These are phyloP conservation scores for Petrocephalus zakoni DNA, from an alignment of 2,113 vertebrate species.

Conservation along the genomic window DNA sequence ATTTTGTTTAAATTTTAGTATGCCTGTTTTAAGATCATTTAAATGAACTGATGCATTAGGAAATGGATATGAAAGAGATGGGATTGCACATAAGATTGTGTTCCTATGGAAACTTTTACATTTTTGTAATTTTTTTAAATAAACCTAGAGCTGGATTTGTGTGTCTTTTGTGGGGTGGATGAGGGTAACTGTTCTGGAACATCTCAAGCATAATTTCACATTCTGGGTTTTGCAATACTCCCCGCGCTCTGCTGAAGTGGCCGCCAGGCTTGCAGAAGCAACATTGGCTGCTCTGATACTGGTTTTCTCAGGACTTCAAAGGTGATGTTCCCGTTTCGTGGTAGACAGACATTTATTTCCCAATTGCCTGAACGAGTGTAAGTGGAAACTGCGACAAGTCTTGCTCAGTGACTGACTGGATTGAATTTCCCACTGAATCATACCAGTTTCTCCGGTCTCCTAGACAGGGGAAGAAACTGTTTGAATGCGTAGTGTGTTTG, in stretches of 20 bases:
- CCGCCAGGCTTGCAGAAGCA: neutral
- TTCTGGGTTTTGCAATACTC: neutral
- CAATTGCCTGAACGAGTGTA: neutral
- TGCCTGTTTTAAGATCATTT: constrained; percentile 49
- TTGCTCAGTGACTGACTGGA: neutral
- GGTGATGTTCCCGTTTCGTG: neutral
- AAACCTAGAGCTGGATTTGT: constrained; percentile 31
- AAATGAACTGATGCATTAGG: constrained; percentile 44
- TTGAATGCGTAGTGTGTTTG: neutral
- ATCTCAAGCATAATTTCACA: neutral
- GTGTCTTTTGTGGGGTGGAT: neutral
- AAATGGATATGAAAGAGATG: constrained; percentile 69
- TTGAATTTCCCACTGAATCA: neutral
- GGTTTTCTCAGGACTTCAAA: neutral
- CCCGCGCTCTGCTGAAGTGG: neutral
- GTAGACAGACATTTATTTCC: neutral
- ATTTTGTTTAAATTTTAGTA: constrained; percentile 44
- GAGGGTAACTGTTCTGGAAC: neutral
- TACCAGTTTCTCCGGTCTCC: neutral
- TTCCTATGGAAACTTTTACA: constrained; percentile 95
- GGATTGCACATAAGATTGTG: constrained; percentile 82
- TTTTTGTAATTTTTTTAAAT: constrained; percentile 62
- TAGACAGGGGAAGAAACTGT: neutral
- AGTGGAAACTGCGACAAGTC: too few relatives aligned
- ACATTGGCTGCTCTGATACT: neutral